Evolutionary conservation across 2,113 vertebrate species (phyloP), one percentile per base, ranked within the genome.

Genomic region (Gadus chalcogrammus): DNA sequence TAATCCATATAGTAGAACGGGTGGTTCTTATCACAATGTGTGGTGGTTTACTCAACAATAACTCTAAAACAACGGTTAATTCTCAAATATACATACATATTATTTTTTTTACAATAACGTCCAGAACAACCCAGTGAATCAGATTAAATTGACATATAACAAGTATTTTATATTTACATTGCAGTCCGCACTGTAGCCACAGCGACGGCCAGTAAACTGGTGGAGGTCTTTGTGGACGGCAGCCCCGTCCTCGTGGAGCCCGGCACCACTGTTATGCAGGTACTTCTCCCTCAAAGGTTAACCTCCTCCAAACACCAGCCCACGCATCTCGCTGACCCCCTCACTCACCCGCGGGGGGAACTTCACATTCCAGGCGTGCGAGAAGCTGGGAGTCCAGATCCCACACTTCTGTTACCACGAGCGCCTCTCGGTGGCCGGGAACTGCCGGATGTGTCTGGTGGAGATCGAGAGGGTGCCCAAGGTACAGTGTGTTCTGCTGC

Each of bases 331-430:
- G 9, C 8, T 13, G 11, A 48, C 42, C 12, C 12, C 42, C 42
- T 12, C 12, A 9, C 42, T 48, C 42, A 48, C 42, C 42, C 12
- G 42, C 42, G 42, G 42, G 42, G 55, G 63, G 55, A 58, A 58
- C 17, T 24, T 79, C 77, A 77, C 22, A 15, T 70, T 70, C 17
- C 71, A 97, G 96, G 94, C 94, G 18, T 98, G 96, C 81, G 96
- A 97, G 84, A 95, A 94, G 74, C 94, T 93, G 81, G 96, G 96
- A 65, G 90, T 98, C 83, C 97, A 98, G 91, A 97, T 98, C 75
- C 97, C 96, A 72, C 94, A 95, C 4, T 99, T 98, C 86, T 99
- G 97, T 88, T 98, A 98, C 53, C 96, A 99, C 12, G 96, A 98
- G 76, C 93, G 95, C 17, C 88, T 98, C 75, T 98, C 97, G 18